Evolutionary conservation across 2,797 vertebrate genomes (phyloP), one percentile per base, ranked within the genome.

Genomic region (Avahi laniger): DNA sequence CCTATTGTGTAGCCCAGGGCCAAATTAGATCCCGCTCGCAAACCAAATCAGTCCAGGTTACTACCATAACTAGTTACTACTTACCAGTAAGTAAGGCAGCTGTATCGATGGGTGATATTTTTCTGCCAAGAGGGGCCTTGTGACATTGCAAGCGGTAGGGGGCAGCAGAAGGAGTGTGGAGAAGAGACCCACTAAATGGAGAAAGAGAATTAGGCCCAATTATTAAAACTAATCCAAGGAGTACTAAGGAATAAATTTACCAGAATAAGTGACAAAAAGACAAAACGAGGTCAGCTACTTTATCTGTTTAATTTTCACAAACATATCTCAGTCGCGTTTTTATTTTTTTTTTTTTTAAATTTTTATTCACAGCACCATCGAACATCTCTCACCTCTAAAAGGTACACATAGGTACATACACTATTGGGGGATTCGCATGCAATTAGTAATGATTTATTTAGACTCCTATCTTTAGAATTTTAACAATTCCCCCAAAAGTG

Each of bases 361-460:
- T 96, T 96, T 98, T 98, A 98, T 98, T 98, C 93, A 96, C 97
- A 98, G 94, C 96, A 98, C 94, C 98, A 96, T 72, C 81, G 93
- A 97, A 88, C n/a, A 89, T 94, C 57, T 97, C 98, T 97, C 95
- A 46, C 83, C 79, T 91, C 88, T 76, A 96, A 69, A 98, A 98
- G 97, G 92, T 46, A 22, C 8, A 72, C 15, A 52, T 41, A 50
- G 88, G 46, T 85, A 95, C 73, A 88, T 89, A 94, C 91, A 63
- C 95, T 30, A n/a, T 57, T 9, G 54, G 43, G 70, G 85, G 33
- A 54, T 91, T 97, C 79, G 38, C 92, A 90, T 73, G 73, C 90
- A 52, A 78, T 92, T 89, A 91, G 89, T 83, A 92, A 97, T 61
- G 67, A 97, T 97, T 73, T 91, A 97, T 24, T 78, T 84, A 93